Evolutionary conservation across 2,113 vertebrate species (phyloP).

Genomic region (Perca fluviatilis): DNA sequence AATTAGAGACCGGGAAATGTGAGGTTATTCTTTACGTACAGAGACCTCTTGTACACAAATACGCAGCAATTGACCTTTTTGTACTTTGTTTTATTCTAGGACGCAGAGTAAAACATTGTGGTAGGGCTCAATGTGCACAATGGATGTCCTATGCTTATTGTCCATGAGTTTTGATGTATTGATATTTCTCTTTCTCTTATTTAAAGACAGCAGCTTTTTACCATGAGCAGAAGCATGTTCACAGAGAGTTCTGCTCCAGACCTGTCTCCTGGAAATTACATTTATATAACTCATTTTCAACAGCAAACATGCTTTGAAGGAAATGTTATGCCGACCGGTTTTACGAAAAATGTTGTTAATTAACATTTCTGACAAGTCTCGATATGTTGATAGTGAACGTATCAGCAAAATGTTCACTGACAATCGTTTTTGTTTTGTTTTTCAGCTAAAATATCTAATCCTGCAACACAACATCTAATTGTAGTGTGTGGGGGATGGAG

Average conservation of each 20-base stretch:
- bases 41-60: background rate
- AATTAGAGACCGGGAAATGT: background rate
- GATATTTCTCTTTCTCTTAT: background rate
- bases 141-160: background rate
- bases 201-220: background rate
- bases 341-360: background rate
- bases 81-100: constrained; percentile 6
- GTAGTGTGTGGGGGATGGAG: background rate
- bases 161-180: background rate
- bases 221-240: background rate
- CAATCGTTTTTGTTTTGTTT: background rate
- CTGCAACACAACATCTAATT: background rate
- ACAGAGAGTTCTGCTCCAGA: background rate
- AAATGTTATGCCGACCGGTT: background rate
- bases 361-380: background rate
- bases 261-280: background rate
- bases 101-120: background rate
- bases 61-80: background rate
- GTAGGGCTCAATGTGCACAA: background rate
- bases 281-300: background rate
- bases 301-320: background rate
- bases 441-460: background rate
- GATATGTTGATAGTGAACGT: background rate
- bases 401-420: background rate
- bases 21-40: background rate